Evolutionary conservation across 2,797 vertebrate genomes (phyloP).

Genomic region (Odontamblyopus lacepedii): DNA sequence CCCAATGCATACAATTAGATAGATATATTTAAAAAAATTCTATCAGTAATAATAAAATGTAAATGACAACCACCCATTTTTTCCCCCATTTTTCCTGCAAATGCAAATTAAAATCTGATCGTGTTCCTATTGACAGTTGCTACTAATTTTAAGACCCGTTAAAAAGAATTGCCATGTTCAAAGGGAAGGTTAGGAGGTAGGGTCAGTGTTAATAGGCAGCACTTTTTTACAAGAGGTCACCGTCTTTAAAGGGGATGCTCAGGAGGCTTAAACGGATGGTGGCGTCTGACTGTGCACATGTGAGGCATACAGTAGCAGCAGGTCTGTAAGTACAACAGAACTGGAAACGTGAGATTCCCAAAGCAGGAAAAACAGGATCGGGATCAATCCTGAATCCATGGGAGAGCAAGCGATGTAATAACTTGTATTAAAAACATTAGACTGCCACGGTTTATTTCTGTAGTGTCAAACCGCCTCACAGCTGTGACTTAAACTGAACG

Average conservation of each 20-base stretch:
- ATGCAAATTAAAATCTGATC: not conserved
- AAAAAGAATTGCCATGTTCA: not conserved
- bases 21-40: too few species aligned
- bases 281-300: conserved; percentile 11
- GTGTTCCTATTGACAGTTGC: not conserved
- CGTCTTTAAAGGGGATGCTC: conserved; percentile 13
- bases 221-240: conserved; percentile 22
- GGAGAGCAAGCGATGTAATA: conserved; percentile 53
- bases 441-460: conserved; percentile 47
- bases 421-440: conserved; percentile 55
- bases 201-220: conserved; percentile 27
- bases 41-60: too few species aligned
- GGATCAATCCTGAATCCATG: conserved; percentile 63
- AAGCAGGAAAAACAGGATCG: conserved; percentile 50
- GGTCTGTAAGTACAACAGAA: conserved; percentile 33
- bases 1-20: too few species aligned
- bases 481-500: conserved; percentile 19
- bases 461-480: conserved; percentile 28
- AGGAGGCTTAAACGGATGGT: not conserved
- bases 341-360: conserved; percentile 54
- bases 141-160: not conserved
- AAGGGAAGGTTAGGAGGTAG: not conserved
- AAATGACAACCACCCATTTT: too few species aligned
- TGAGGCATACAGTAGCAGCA: conserved; percentile 45
- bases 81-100: not conserved